A percentile compares a stretch with the other conserved stretches of the same genome.
phyloP scores from a whole-genome alignment of 2,797 vertebrate species.

The Malacoraja senta region DNA sequence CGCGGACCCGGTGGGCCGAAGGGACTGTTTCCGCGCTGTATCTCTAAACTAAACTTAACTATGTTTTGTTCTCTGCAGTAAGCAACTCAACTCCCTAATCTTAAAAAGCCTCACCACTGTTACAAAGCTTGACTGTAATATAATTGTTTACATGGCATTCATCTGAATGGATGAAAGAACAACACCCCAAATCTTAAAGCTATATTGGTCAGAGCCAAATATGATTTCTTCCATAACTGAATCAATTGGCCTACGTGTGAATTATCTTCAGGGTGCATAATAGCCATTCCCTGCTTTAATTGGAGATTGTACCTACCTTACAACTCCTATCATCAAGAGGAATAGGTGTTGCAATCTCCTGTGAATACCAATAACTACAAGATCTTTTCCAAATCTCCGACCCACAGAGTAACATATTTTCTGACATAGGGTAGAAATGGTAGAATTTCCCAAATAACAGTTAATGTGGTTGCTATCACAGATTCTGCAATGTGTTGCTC shows the following conservation, averaged over 20 bases:
- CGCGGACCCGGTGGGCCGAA: too few species aligned
- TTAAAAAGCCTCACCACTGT: not conserved
- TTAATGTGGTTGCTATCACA: not conserved
- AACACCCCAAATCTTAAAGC: not conserved
- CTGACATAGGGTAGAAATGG: not conserved
- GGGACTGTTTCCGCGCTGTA: too few species aligned
- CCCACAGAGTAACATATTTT: not conserved
- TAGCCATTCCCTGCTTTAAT: not conserved
- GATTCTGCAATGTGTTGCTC: not conserved
- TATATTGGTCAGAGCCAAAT: not conserved
- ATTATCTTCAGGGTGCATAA: not conserved
- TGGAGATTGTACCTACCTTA: not conserved
- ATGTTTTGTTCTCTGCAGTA: too few species aligned
- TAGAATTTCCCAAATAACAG: not conserved
- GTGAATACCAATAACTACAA: not conserved
- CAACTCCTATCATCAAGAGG: not conserved
- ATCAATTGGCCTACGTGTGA: not conserved
- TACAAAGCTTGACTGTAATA: not conserved
- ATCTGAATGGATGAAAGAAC: not conserved
- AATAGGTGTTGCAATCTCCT: not conserved
- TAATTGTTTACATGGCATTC: not conserved
- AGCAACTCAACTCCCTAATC: too few species aligned
- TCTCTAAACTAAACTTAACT: too few species aligned
- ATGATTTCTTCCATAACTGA: not conserved
- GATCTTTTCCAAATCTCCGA: not conserved